Base-by-base conservation (phyloP, 1,140 invertebrate species). In the Drosophila guanche region DNA sequence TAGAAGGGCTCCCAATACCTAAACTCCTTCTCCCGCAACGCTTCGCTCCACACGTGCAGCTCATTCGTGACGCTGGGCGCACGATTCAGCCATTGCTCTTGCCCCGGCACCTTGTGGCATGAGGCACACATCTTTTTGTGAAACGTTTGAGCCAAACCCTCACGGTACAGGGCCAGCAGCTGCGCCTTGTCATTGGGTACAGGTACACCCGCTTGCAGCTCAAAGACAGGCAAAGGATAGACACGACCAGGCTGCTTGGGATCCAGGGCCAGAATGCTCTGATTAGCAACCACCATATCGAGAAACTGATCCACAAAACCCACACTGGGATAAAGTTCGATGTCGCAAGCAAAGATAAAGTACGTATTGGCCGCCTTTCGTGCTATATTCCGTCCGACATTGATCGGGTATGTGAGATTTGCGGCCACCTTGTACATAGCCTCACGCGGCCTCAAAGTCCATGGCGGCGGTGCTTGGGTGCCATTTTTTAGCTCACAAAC, bases 1-100 rank as follows among this genome's bases (percentile, higher is more conserved):
- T 95, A 97, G 81, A 97, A 97, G 1, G 97, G 97, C 90, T 98
- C 97, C 97, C 97, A 98, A 78, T 95, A 94, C 4, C 94, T 92
- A 79, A 94, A 95, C 45, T 93, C 93, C 4, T 95, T 95, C 12
- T 93, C 94, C 20, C 97, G 92, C 76, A 97, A 96, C 0, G 95
- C 95, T 2, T 95, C 93, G 73, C 96, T 95, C 90, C 97, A 97
- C 5, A 98, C 93, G 51, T 94, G 93, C 61, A 98, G 91, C 51
- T 92, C 91, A 57, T 93, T 92, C 0, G 94, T 94, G 80, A 94
- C 93, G 3, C 51, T 59, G 2, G 25, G 20, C 7, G 93, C 90
- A 0, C 94, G 93, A 27, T 94, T 93, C 67, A 95, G 93, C 96
- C 97, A 98, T 57, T 96, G 94, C 71, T 95, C 94, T 8, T 94